These are phyloP conservation scores for Lasioglossum calceatum DNA, from an alignment of 2,888 invertebrate species.

Conservation along the genomic window DNA sequence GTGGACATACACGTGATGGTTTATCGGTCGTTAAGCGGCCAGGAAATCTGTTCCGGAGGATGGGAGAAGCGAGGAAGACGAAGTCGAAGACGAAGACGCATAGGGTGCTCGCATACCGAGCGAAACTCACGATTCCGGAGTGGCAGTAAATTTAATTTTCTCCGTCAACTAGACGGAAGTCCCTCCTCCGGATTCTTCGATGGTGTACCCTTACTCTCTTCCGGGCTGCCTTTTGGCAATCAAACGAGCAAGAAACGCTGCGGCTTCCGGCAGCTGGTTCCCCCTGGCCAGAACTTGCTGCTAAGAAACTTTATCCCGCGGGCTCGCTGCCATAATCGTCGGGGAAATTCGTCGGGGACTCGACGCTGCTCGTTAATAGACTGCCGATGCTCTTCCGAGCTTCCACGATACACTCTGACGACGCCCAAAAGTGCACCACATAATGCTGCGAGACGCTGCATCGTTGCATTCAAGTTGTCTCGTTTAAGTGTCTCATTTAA, in stretches of 20 bases:
- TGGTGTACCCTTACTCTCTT: slow-evolving; percentile 28
- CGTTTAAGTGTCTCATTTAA: background rate
- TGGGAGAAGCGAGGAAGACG: background rate
- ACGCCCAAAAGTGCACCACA: background rate
- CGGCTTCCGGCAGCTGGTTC: slow-evolving; percentile 48
- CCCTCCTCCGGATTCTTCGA: slow-evolving; percentile 25
- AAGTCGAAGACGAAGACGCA: background rate
- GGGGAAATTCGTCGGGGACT: slow-evolving; percentile 10
- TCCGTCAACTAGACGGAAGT: slow-evolving; percentile 48
- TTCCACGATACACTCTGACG: background rate
- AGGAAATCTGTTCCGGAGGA: background rate
- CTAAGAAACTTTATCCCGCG: slow-evolving; percentile 21
- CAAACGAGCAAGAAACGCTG: slow-evolving; percentile 58
- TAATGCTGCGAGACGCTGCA: background rate
- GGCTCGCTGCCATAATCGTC: slow-evolving; percentile 25
- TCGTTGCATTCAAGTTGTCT: background rate
- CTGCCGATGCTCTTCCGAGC: slow-evolving; percentile 9
- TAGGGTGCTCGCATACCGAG: background rate
- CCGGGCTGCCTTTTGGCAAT: slow-evolving; percentile 65
- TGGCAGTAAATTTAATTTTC: slow-evolving; percentile 61
- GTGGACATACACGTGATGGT: background rate
- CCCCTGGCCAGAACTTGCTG: slow-evolving; percentile 47
- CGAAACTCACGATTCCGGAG: slow-evolving; percentile 1
- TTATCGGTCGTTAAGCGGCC: background rate
- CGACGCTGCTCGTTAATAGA: background rate